A percentile compares a stretch with the other conserved stretches of the same genome.
These are phyloP conservation scores for Meandrina meandrites DNA, from an alignment of 92 coral and sea anemone genomes.

Conservation along the genomic window DNA sequence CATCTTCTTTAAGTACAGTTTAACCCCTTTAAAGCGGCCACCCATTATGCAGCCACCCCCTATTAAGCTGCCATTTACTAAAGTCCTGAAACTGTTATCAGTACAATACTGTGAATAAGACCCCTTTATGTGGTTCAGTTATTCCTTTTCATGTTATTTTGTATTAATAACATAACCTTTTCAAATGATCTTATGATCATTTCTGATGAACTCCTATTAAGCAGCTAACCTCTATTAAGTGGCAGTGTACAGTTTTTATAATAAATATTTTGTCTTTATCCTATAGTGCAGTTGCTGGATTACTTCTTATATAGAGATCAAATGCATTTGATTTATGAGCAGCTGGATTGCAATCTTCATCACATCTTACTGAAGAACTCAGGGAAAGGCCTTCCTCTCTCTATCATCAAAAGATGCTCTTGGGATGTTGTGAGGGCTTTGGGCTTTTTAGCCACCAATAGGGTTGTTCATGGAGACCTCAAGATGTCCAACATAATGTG, in stretches of 20 bases:
- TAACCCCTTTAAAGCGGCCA: too few relatives aligned
- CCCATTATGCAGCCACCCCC: too few relatives aligned
- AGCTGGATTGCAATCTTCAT: constrained; percentile 62
- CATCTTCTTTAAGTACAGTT: too few relatives aligned
- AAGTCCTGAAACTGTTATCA: too few relatives aligned
- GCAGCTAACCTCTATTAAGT: too few relatives aligned
- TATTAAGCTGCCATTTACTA: too few relatives aligned
- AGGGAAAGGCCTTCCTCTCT: constrained; percentile 71
- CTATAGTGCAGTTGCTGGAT: constrained; percentile 67
- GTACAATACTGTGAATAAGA: too few relatives aligned
- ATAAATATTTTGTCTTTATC: not conserved
- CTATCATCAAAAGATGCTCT: constrained; percentile 69
- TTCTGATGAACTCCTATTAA: too few relatives aligned
- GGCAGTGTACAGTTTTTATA: not conserved
- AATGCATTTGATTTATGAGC: constrained; percentile 64
- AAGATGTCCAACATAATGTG: constrained; percentile 89
- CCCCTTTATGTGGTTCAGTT: too few relatives aligned
- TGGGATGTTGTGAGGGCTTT: constrained; percentile 67
- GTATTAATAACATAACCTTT: not conserved
- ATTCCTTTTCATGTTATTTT: too few relatives aligned
- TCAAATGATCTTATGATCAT: too few relatives aligned
- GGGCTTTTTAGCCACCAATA: constrained; percentile 45
- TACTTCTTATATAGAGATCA: constrained; percentile 56
- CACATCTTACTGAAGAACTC: constrained; percentile 65
- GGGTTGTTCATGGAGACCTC: constrained; percentile 85